phyloP scores from a whole-genome alignment of 2,888 invertebrate genomes.

The Pycnomerus fuliginosus region DNA sequence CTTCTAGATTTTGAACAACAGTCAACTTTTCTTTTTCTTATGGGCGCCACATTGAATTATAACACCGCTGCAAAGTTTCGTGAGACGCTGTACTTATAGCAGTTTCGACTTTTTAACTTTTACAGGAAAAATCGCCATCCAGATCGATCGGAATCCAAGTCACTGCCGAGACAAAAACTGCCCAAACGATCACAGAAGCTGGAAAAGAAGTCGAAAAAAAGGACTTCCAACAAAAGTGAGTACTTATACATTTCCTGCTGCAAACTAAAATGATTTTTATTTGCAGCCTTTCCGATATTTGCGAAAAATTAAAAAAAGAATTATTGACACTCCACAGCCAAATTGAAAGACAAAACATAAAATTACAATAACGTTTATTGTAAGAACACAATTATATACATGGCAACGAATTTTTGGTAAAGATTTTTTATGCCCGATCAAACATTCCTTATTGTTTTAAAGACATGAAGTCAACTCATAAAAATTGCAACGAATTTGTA shows the following conservation, averaged over 20 bases:
- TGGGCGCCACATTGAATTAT: no score
- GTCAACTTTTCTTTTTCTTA: no score
- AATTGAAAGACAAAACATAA: conserved; percentile 40
- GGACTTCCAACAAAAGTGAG: conserved; percentile 39
- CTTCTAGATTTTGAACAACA: no score
- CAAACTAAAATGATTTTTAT: conserved; percentile 4
- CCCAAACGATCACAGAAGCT: conserved; percentile 34
- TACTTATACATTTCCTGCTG: not conserved
- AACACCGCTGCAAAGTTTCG: no score
- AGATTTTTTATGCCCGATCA: no score
- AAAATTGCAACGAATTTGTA: not conserved
- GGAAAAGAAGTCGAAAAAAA: conserved; percentile 26
- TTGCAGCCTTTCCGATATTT: conserved; percentile 47
- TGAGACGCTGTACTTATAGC: no score
- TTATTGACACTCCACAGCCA: conserved; percentile 47
- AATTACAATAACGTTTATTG: conserved; percentile 19
- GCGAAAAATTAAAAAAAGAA: conserved; percentile 48
- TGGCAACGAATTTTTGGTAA: no score
- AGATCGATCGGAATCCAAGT: conserved; percentile 42
- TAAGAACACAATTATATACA: not conserved
- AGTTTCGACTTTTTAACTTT: no score
- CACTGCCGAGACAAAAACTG: conserved; percentile 36
- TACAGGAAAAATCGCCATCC: conserved; percentile 37
- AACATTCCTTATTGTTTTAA: no score
- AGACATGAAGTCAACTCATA: not conserved